phyloP scores from a whole-genome alignment of 2,113 vertebrate genomes.

The Dolichallabes microphthalmus region DNA sequence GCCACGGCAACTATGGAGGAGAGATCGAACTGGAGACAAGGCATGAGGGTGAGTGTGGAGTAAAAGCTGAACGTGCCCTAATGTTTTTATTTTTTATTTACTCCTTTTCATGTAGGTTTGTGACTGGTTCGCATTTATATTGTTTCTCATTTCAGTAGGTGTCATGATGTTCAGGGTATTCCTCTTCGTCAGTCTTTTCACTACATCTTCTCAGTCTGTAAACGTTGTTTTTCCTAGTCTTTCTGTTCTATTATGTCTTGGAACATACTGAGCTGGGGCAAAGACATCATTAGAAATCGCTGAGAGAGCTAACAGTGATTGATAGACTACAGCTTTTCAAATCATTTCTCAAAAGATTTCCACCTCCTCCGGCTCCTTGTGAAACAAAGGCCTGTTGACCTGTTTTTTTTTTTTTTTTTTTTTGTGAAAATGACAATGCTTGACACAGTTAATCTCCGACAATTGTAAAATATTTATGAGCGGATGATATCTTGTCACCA shows the following conservation, averaged over 20 bases:
- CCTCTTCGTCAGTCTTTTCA: background rate
- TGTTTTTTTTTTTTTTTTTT: constrained; percentile 16
- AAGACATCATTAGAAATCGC: constrained; percentile 33
- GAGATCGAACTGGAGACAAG: constrained; percentile 98
- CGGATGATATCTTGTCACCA: constrained; percentile 32
- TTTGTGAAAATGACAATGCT: constrained; percentile 18
- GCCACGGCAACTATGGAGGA: constrained; percentile 92
- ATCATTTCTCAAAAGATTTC: constrained; percentile 16
- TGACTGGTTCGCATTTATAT: background rate
- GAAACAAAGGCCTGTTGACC: background rate
- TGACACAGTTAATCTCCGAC: constrained; percentile 8
- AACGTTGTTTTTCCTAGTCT: background rate
- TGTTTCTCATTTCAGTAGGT: background rate
- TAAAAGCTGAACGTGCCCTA: too few species aligned
- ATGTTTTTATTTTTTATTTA: background rate
- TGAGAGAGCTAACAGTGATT: constrained; percentile 1
- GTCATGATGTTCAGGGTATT: background rate
- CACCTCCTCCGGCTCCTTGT: background rate
- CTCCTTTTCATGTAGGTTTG: background rate
- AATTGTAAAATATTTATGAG: constrained; percentile 47
- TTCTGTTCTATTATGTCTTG: background rate
- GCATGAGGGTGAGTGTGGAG: constrained; percentile 81
- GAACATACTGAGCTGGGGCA: constrained; percentile 8
- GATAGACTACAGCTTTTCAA: constrained; percentile 21
- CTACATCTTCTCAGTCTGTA: background rate